Evolutionary conservation across 2,888 invertebrate species (phyloP), one percentile per base, ranked within the genome.

Genomic region (Heliconius cydno): DNA sequence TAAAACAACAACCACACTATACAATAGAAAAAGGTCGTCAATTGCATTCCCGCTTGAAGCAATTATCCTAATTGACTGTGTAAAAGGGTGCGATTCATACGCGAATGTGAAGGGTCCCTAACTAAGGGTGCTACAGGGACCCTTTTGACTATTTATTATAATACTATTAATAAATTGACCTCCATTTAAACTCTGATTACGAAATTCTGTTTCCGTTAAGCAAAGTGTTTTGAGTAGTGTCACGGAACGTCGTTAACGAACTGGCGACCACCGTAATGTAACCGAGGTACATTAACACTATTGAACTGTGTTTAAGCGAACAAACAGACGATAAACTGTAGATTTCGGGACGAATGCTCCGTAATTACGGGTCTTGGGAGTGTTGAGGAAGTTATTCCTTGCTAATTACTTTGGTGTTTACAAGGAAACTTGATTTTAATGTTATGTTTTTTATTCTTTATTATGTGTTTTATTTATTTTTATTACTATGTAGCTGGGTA

Each of bases 321-420:
- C 73, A n/a, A 73, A 19, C 73, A n/a, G 73, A 73, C 73, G 60
- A 73, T 73, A 73, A 73, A 73, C 57, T 73, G 60, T 73, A 34
- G 57, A 60, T 34, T 72, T 60, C 34, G 73, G 57, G 57, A 73
- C 34, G 34, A 72, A 72, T 9, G 52, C 71, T 57, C 34, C 1
- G 72, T 73, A 73, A 73, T 60, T 73, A 73, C 34, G 73, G 57
- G n/a, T 73, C 72, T 73, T 60, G 73, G 25, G 15, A 28, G 15
- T 6, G 28, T 28, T 10, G 22, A 57, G 57, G 3, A 57, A 57
- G 57, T 57, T 57, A 57, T 19, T 38, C 41, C 52, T 38, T 28
- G 78, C 74, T 77, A 80, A 77, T 80, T 77, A 60, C 77, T 68
- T 71, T 71, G 63, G 71, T 71, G 65, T 79, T n/a, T 68, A n/a